Base-by-base conservation (phyloP, 1,140 invertebrate species). In the Papilio glaucus region DNA sequence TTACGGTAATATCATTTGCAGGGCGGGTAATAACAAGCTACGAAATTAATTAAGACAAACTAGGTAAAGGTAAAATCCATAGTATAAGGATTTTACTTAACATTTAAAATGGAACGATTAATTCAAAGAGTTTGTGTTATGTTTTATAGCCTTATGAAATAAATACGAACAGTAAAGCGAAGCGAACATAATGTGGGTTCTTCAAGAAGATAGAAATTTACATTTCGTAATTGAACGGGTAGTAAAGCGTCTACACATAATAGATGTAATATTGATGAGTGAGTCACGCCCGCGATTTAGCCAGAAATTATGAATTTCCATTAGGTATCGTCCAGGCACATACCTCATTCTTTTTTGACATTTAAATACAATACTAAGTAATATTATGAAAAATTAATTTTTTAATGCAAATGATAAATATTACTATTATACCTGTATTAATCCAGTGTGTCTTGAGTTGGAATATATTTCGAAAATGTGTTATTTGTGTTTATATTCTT, bases 191-290 rank as follows among this genome's bases (percentile, higher is more conserved):
- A 53, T 53, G 49, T 53, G 49, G 18, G 18, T 53, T 21, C 45
- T 49, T 53, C 15, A 21, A 24, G 45, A 21, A 49, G 49, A 53
- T 53, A 24, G 49, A 53, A 53, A 53, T 53, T 53, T 53, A 53
- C 49, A 53, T 26, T 53, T 53, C 49, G 21, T 57, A 57, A 57
- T 57, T 57, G 49, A 57, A 57, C 49, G 21, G 21, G 49, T 57
- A 57, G 49, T 53, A 53, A 53, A 53, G 21, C 9, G 10, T 57
- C 21, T 57, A 21, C 8, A 53, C 3, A 53, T 53, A 53, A 53
- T 53, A 53, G 7, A 15, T 45, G 42, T 18, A 45, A 45, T 45
- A 7, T 42, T 15, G 7, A 45, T 45, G 15, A 45, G 21, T 15
- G 45, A 21, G 10, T 24, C 3, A 57, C 21, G 49, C 8, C 24